Base-by-base conservation (phyloP, 2,888 invertebrate species). In the Antheraea assamensis region DNA sequence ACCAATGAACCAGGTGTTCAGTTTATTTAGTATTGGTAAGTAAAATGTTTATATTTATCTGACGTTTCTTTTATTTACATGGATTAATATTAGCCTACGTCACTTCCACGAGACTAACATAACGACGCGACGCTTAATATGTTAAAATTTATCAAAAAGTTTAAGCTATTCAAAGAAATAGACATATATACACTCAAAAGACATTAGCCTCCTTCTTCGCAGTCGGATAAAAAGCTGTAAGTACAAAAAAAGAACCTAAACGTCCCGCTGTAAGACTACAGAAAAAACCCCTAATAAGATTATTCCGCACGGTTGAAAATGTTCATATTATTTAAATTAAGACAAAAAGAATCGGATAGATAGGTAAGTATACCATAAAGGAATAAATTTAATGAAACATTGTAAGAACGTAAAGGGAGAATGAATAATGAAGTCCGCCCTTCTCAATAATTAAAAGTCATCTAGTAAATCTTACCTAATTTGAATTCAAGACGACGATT, bases 271-370 rank as follows among this genome's bases (percentile, higher is more conserved):
- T 24, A 13, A 24, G 30, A 64, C 30, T 15, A 17, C 61, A 64
- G 15, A 61, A 64, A 64, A 24, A 64, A 70, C 19, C 70, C 42
- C 21, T 58, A 73, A 73, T 15, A 55, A 70, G 70, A 73, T 73
- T 73, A 73, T 73, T 73, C 73, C 58, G 30, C 73, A 70, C 55
- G 70, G 70, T 73, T 55, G 73, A 73, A 55, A 27, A 73, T 58
- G 70, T 73, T 70, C 73, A 73, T 70, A 73, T 70, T 73, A 73
- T 73, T 73, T 73, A 73, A 73, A 73, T 73, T 70, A 73, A 42
- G 17, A 70, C 58, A 61, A 70, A 70, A 70, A 70, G 70, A 47
- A 58, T 47, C 27, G 58, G 27, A 64, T 64, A 64, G 27, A 64
- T 64, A 64, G 58, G 58, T 64, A 64, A 27, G 70, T 70, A 70